Conservation (phyloP, 2,797 vertebrate genomes). For the Protosalanx chinensis region DNA sequence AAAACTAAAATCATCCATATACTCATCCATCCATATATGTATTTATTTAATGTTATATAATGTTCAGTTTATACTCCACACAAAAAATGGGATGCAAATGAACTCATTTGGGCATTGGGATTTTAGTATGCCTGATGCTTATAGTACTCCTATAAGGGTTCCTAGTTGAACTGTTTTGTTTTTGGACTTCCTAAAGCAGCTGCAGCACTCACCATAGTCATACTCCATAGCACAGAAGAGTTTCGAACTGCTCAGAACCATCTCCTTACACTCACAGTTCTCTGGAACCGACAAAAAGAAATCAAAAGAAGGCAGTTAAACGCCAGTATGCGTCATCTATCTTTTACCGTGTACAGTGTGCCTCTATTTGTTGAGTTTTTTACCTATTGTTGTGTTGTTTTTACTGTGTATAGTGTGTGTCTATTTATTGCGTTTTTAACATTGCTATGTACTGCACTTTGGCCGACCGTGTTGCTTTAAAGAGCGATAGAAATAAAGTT, state of each 20-base stretch:
- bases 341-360: too few species aligned
- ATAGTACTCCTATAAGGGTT: neutral
- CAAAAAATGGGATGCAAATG: neutral
- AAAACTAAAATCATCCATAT: neutral
- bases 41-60: neutral
- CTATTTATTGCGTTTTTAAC: too few species aligned
- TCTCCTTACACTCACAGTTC: slow-evolving; percentile 85
- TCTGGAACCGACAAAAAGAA: slow-evolving; percentile 38
- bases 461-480: too few species aligned
- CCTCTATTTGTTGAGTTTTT: too few species aligned
- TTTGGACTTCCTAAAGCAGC: neutral
- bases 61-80: neutral
- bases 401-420: too few species aligned
- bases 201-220: slow-evolving; percentile 81
- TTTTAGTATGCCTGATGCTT: neutral
- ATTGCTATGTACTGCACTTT: too few species aligned
- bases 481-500: too few species aligned
- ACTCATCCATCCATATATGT: too few species aligned
- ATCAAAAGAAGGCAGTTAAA: neutral
- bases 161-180: neutral
- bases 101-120: neutral
- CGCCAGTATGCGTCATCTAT: neutral
- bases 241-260: slow-evolving; percentile 81
- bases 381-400: too few species aligned
- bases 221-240: slow-evolving; percentile 88